Evolutionary conservation across 2,888 invertebrate genomes (phyloP).

Genomic region (Barypeithes pellucidus): DNA sequence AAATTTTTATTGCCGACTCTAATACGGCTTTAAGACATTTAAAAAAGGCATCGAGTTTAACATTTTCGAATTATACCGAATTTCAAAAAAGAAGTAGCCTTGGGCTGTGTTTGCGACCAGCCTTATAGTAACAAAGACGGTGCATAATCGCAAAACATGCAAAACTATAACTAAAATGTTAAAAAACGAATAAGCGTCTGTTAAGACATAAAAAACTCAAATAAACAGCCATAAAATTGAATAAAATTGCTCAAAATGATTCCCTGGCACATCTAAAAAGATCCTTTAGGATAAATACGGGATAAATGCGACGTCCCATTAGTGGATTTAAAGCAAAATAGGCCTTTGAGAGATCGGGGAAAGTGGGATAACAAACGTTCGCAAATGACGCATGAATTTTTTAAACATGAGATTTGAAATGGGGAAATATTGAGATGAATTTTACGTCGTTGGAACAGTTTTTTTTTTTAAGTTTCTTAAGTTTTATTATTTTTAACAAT

Average conservation of each 20-base stretch:
- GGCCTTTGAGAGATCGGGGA: neutral
- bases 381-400: constrained; percentile 36
- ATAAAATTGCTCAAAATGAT: constrained; percentile 33
- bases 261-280: constrained; percentile 11
- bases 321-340: constrained; percentile 26
- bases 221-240: constrained; percentile 15
- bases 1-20: too few relatives aligned
- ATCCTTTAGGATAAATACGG: constrained; percentile 30
- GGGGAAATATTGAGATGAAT: constrained; percentile 10
- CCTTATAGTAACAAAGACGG: too few relatives aligned
- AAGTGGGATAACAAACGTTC: constrained; percentile 28
- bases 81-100: too few relatives aligned
- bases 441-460: neutral
- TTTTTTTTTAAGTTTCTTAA: neutral
- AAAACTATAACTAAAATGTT: neutral
- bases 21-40: too few relatives aligned
- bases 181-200: neutral
- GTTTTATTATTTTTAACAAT: neutral
- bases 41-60: too few relatives aligned
- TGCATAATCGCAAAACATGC: too few relatives aligned
- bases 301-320: constrained; percentile 28
- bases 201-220: constrained; percentile 7
- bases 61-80: too few relatives aligned
- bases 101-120: too few relatives aligned
- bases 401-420: constrained; percentile 30